phyloP scores from a whole-genome alignment of 2,113 vertebrate genomes.

The Setophaga coronata region DNA sequence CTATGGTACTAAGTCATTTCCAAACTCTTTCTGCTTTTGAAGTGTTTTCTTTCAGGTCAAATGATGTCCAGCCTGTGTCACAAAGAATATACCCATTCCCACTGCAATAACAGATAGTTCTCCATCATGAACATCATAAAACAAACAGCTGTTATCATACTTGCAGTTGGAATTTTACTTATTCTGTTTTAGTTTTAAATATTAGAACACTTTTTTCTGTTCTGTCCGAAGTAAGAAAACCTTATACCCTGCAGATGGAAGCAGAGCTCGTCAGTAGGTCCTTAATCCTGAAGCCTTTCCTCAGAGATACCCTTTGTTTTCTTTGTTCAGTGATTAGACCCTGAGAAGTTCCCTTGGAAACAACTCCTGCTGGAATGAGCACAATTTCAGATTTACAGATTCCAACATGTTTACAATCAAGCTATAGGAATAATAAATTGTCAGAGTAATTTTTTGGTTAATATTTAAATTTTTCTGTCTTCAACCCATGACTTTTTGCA shows the following conservation, averaged over 20 bases:
- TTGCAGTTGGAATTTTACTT: not conserved
- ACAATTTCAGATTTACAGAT: not conserved
- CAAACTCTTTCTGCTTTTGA: not conserved
- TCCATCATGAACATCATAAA: not conserved
- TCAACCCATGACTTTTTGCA: not conserved
- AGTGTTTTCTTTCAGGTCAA: not conserved
- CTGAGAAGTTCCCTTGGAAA: not conserved
- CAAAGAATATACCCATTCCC: not conserved
- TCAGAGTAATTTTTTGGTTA: not conserved
- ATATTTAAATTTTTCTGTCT: not conserved
- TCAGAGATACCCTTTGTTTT: not conserved
- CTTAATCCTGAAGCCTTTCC: not conserved
- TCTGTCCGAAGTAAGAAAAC: not conserved
- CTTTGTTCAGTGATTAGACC: not conserved
- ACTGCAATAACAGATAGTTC: not conserved
- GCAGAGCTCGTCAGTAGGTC: not conserved
- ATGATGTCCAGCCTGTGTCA: not conserved
- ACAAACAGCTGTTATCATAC: not conserved
- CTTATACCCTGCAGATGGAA: not conserved
- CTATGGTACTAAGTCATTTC: not conserved
- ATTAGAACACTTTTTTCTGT: not conserved
- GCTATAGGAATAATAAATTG: not conserved
- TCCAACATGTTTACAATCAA: not conserved
- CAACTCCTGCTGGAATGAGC: not conserved
- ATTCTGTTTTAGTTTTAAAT: not conserved